Conservation (phyloP, 2,888 invertebrate genomes). For the Scrobipalpa costella region DNA sequence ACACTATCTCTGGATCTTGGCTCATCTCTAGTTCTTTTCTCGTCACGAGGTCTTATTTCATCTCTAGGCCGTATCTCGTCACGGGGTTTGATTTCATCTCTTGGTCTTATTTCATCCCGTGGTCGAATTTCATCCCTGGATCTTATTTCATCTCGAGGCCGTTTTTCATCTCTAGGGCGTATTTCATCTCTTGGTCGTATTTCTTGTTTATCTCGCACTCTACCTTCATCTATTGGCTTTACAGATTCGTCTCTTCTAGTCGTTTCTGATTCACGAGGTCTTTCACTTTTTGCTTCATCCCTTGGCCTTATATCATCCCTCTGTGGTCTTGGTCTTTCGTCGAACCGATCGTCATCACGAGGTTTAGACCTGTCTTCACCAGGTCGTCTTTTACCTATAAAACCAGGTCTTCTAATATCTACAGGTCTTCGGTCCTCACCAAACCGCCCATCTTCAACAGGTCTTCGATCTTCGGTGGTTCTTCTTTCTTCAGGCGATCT, state of each 20-base stretch:
- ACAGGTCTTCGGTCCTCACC: slow-evolving; percentile 38
- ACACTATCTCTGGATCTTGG: slow-evolving; percentile 29
- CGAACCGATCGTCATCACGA: slow-evolving; percentile 44
- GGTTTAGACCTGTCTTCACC: slow-evolving; percentile 47
- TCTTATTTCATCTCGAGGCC: slow-evolving; percentile 43
- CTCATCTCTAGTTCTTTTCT: slow-evolving; percentile 31
- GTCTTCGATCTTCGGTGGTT: slow-evolving; percentile 15
- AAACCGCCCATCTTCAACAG: neutral
- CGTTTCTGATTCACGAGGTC: slow-evolving; percentile 23
- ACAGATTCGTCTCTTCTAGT: slow-evolving; percentile 36
- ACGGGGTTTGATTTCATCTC: slow-evolving; percentile 39
- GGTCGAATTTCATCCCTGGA: slow-evolving; percentile 38
- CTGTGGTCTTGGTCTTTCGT: slow-evolving; percentile 37
- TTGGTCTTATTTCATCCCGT: slow-evolving; percentile 36
- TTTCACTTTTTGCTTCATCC: slow-evolving; percentile 41
- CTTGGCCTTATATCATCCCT: slow-evolving; percentile 41
- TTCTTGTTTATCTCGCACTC: slow-evolving; percentile 39
- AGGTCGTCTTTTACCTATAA: slow-evolving; percentile 49
- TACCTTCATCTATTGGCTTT: slow-evolving; percentile 45
- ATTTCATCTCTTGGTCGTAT: slow-evolving; percentile 36
- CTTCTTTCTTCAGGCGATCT: neutral
- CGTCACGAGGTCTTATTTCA: slow-evolving; percentile 34
- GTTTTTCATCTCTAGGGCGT: slow-evolving; percentile 40
- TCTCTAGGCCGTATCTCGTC: slow-evolving; percentile 46
- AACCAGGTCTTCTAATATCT: slow-evolving; percentile 55